Percentiles rank a stretch among this genome's conserved stretches.
phyloP scores from a whole-genome alignment of 2,113 vertebrate species.

The Pollachius pollachius region DNA sequence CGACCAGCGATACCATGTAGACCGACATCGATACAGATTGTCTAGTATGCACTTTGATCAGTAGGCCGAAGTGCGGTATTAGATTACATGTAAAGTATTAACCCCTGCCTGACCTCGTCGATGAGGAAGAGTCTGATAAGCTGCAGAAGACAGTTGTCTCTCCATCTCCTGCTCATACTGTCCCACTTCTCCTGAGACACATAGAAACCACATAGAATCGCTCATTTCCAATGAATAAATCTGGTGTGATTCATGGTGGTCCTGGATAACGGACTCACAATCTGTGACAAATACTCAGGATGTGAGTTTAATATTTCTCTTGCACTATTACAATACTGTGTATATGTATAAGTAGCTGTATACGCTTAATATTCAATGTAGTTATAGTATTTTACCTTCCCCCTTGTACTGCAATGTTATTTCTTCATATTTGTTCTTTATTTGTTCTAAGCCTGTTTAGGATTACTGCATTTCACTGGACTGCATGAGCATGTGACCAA shows the following conservation, averaged over 20 bases:
- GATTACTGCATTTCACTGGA: no score
- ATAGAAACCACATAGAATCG: constrained; percentile 1
- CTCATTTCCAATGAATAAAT: no score
- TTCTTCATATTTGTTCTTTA: no score
- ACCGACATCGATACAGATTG: no score
- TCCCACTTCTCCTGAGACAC: constrained; percentile 94
- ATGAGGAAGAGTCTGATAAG: constrained; percentile 92
- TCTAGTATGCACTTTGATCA: background rate
- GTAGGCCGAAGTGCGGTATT: background rate
- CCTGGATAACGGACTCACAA: no score
- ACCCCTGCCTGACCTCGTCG: constrained; percentile 82
- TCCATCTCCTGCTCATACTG: constrained; percentile 98
- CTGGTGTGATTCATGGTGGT: no score
- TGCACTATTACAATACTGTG: no score
- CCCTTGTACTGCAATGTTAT: no score
- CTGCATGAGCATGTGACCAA: background rate
- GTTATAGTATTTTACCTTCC: background rate
- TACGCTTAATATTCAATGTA: background rate
- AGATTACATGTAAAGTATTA: background rate
- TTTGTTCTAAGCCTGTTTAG: no score
- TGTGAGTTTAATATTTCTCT: no score
- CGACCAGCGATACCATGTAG: no score
- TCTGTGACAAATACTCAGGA: no score
- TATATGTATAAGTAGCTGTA: background rate
- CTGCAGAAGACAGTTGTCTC: constrained; percentile 87